phyloP scores from a whole-genome alignment of 2,888 invertebrate species.

The Andricus curvator region DNA sequence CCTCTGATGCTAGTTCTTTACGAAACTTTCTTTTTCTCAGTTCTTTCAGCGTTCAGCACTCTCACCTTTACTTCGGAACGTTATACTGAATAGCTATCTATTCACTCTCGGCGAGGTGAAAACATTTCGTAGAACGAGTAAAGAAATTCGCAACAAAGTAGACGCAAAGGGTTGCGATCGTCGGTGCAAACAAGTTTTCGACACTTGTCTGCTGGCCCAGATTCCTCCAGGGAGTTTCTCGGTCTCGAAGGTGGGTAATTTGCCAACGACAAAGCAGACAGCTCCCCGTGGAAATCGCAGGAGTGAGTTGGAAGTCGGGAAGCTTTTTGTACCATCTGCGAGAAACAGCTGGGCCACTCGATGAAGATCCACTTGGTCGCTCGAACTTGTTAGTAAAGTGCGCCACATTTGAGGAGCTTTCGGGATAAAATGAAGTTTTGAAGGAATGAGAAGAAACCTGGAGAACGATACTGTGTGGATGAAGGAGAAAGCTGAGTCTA shows the following conservation, averaged over 20 bases:
- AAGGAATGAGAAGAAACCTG: not conserved
- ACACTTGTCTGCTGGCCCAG: conserved; percentile 14
- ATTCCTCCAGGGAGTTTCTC: conserved; percentile 35
- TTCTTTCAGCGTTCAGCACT: not conserved
- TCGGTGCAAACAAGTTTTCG: conserved; percentile 19
- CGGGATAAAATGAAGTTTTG: conserved; percentile 1
- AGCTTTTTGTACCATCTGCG: conserved; percentile 46
- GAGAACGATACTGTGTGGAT: not conserved
- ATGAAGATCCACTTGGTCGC: conserved; percentile 35
- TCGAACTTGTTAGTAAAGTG: conserved; percentile 29
- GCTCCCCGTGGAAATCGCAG: conserved; percentile 20
- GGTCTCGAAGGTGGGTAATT: conserved; percentile 28
- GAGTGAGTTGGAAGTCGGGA: conserved; percentile 38
- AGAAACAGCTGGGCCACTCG: conserved; percentile 45
- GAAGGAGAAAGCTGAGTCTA: not conserved
- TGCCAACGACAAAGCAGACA: conserved; percentile 40
- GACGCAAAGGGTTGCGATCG: not conserved
- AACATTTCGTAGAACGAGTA: conserved; percentile 2
- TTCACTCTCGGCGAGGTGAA: conserved; percentile 1
- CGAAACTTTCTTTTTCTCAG: not conserved
- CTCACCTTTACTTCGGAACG: conserved; percentile 16
- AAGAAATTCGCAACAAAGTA: conserved; percentile 8
- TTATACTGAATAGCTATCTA: conserved; percentile 6
- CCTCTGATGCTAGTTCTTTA: conserved; percentile 25
- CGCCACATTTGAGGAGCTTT: conserved; percentile 9